Percentiles rank a stretch among this genome's conserved stretches.
phyloP scores from a whole-genome alignment of 2,797 vertebrate genomes.

The Sciurus carolinensis region DNA sequence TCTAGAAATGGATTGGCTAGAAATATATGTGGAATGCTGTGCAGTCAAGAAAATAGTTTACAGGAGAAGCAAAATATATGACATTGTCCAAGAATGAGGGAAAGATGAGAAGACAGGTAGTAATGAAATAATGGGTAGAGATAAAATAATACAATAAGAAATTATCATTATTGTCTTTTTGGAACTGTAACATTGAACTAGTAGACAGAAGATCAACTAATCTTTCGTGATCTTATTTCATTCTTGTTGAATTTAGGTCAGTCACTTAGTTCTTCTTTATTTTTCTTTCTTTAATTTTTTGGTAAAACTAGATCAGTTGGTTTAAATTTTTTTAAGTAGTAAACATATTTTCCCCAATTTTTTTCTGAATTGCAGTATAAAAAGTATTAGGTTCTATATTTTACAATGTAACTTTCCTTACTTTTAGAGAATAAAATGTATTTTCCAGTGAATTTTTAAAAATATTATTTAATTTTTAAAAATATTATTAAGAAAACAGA shows the following conservation, averaged over 20 bases:
- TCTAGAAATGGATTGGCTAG: conserved; percentile 22
- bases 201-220: not conserved
- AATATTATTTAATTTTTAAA: too few species aligned
- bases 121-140: not conserved
- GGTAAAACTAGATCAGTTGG: not conserved
- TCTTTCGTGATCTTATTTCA: conserved; percentile 34
- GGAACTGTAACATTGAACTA: conserved; percentile 16
- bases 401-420: not conserved
- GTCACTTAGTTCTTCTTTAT: not conserved
- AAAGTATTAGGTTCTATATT: not conserved
- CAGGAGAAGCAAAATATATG: not conserved
- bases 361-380: not conserved
- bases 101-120: conserved; percentile 21
- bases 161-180: not conserved
- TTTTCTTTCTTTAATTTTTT: accelerated
- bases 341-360: not conserved
- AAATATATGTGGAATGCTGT: not conserved
- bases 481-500: not conserved
- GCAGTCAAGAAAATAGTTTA: conserved; percentile 28
- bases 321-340: not conserved
- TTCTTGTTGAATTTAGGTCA: conserved; percentile 38
- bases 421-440: not conserved
- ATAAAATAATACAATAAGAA: conserved; percentile 37
- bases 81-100: not conserved
- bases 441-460: not conserved